These are phyloP conservation scores for Phylloscopus collybita DNA, from an alignment of 2,797 vertebrate species.

Conservation along the genomic window DNA sequence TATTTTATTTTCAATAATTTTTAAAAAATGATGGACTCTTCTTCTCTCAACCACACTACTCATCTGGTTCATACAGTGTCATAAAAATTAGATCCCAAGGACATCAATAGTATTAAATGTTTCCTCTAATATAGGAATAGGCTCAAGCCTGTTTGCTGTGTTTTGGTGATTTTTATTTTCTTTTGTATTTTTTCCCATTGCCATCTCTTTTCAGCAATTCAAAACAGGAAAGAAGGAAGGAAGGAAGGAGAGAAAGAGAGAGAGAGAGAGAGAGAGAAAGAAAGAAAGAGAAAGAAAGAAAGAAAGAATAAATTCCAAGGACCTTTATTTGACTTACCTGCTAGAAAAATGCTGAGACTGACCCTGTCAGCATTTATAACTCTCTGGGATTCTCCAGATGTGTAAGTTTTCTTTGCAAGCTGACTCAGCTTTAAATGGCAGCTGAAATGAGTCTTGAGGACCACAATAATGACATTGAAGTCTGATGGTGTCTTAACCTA, in stretches of 20 bases:
- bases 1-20: background rate
- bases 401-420: background rate
- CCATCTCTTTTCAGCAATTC: background rate
- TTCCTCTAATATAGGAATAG: background rate
- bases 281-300: background rate
- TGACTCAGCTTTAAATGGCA: background rate
- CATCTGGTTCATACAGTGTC: background rate
- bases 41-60: background rate
- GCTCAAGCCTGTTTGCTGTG: fast-evolving
- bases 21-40: background rate
- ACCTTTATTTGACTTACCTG: background rate
- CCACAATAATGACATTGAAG: background rate
- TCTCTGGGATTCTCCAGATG: background rate
- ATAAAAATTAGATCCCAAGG: background rate
- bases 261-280: too few relatives aligned
- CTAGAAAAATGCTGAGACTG: background rate
- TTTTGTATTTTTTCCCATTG: background rate
- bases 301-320: background rate
- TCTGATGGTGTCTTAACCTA: background rate
- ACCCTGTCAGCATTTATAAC: background rate
- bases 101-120: background rate
- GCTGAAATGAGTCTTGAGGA: background rate
- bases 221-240: background rate
- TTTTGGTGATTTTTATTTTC: background rate
- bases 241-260: too few relatives aligned